A percentile compares a stretch with the other conserved stretches of the same genome.
Conservation (phyloP, 2,888 invertebrate genomes). For the Drosophila robusta region DNA sequence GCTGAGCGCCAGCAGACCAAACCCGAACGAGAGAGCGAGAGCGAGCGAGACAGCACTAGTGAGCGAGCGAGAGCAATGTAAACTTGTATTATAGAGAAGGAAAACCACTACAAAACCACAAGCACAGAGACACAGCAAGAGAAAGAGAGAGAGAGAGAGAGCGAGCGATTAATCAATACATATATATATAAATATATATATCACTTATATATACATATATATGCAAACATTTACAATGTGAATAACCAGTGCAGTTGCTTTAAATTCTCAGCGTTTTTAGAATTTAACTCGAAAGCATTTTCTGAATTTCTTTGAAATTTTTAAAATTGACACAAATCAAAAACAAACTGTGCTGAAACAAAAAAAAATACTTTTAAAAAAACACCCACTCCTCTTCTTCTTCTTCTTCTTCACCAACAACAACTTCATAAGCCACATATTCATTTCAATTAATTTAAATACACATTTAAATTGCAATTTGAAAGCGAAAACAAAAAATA, state of each 20-base stretch:
- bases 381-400: constrained; percentile 7
- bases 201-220: constrained; percentile 12
- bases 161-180: constrained; percentile 17
- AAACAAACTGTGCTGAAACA: constrained; percentile 64
- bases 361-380: neutral
- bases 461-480: constrained; percentile 66
- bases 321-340: constrained; percentile 43
- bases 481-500: constrained; percentile 51
- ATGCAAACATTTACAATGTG: constrained; percentile 22
- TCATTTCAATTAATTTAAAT: constrained; percentile 70
- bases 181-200: constrained; percentile 21
- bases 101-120: neutral
- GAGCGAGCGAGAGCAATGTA: constrained; percentile 5
- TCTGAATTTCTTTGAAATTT: constrained; percentile 62
- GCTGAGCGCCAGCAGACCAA: no score
- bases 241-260: constrained; percentile 77
- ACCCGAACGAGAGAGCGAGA: no score
- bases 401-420: constrained; percentile 10
- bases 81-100: constrained; percentile 6
- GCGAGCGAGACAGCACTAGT: neutral
- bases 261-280: constrained; percentile 59
- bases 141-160: constrained; percentile 15
- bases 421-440: constrained; percentile 3
- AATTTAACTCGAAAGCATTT: constrained; percentile 70
- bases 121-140: neutral